Percentiles rank a stretch among this genome's conserved stretches.
Conservation (phyloP, 2,797 vertebrate species). For the Acomys russatus region DNA sequence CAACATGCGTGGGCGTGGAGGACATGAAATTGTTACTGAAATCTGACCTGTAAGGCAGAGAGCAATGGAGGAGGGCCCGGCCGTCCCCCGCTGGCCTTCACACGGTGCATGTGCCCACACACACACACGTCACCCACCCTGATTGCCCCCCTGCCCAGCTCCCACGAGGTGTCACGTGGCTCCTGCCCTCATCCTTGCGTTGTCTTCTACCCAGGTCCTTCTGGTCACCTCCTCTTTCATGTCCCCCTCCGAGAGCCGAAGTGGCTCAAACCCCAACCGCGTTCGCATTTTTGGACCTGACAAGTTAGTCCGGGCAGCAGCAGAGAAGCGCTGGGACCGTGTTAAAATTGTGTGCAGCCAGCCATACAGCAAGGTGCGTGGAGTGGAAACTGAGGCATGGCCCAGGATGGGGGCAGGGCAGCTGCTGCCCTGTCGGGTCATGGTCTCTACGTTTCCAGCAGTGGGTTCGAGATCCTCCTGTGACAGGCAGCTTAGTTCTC, state of each 20-base stretch:
- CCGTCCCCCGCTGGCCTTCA: neutral
- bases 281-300: slow-evolving; percentile 93
- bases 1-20: neutral
- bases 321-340: slow-evolving; percentile 95
- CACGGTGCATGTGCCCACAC: neutral
- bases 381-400: neutral
- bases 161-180: too few relatives aligned
- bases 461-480: neutral
- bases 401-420: too few relatives aligned
- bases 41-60: neutral
- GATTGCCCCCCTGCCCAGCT: too few relatives aligned
- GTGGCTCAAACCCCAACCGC: slow-evolving; percentile 91
- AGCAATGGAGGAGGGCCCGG: neutral
- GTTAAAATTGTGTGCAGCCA: slow-evolving; percentile 95
- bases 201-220: slow-evolving; percentile 89
- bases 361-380: slow-evolving; percentile 93
- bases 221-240: slow-evolving; percentile 96
- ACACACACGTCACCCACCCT: neutral
- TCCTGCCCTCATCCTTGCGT: too few relatives aligned
- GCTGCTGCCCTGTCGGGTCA: neutral
- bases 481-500: neutral
- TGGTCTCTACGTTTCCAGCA: neutral
- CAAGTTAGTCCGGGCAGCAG: slow-evolving; percentile 92
- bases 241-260: slow-evolving; percentile 95
- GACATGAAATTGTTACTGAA: neutral